Base-by-base conservation (phyloP, 1,140 invertebrate species). In the Diprion similis region DNA sequence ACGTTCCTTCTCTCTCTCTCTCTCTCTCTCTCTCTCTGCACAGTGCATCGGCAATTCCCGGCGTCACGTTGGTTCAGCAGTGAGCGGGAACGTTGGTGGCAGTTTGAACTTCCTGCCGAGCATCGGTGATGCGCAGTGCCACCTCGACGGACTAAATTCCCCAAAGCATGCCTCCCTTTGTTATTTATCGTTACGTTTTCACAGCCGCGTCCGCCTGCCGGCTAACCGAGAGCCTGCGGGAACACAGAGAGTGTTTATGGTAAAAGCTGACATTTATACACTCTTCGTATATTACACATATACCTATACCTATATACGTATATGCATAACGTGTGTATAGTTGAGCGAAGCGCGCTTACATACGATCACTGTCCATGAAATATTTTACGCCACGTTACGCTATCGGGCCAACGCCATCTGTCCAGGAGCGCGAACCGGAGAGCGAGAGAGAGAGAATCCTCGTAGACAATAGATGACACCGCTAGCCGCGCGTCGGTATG, bases 51-150 rank as follows among this genome's bases (percentile, higher is more conserved):
- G 2, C 24, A 6, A 37, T 37, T 6, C 24, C 24, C 24, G 24
- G 24, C 24, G 24, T 37, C 24, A 6, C 24, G 24, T 37, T 37
- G 24, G 24, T 37, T 37, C 24, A 37, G 24, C 24, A 6, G 24
- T 37, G 24, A 37, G 24, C 24, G 24, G 24, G 24, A 37, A 80
- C 84, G 79, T 80, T 81, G 80, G 78, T 77, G 81, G 78, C 77
- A 82, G 80, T 83, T 84, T 81, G 80, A 79, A 83, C 82, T 86
- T 86, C 85, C 85, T 85, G 85, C 82, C 83, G 81, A 80, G 81
- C 85, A 86, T 85, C 84, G 83, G 82, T 85, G 85, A 86, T 87
- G 85, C 85, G 85, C 83, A 87, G 83, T 86, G 84, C 85, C 85
- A 85, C 82, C 81, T 81, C 80, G 81, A 84, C 83, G 80, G 80